These are phyloP conservation scores for Zosterops japonicus DNA, from an alignment of 2,113 vertebrate species.

Conservation along the genomic window DNA sequence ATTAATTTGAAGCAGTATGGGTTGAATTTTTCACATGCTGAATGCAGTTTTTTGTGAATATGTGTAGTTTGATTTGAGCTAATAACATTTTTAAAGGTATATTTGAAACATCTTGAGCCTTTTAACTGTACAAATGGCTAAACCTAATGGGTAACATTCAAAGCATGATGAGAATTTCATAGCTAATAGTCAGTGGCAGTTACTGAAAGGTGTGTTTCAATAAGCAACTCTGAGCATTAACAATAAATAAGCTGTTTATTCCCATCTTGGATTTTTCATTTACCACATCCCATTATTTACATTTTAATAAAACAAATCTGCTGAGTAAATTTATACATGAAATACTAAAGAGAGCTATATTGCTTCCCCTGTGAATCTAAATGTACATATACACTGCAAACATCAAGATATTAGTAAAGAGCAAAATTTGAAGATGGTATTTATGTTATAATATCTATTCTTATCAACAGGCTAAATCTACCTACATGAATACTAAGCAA, in stretches of 20 bases:
- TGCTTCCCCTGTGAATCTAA: constrained; percentile 26
- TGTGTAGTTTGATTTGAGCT: background rate
- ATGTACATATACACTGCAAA: background rate
- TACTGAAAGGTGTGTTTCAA: constrained; percentile 34
- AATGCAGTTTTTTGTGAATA: constrained; percentile 57
- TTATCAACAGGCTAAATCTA: constrained; percentile 39
- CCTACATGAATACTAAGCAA: constrained; percentile 49
- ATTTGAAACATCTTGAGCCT: background rate
- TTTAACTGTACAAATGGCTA: constrained; percentile 31
- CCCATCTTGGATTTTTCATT: constrained; percentile 48
- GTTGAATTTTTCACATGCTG: constrained; percentile 46
- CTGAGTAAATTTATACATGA: constrained; percentile 50
- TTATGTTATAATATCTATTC: constrained; percentile 31
- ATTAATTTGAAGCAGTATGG: constrained; percentile 73
- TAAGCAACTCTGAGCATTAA: constrained; percentile 23
- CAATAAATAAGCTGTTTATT: constrained; percentile 54
- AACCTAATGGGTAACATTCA: constrained; percentile 33
- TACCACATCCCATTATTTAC: constrained; percentile 50
- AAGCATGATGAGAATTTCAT: constrained; percentile 30
- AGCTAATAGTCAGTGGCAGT: constrained; percentile 45
- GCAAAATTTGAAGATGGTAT: constrained; percentile 47
- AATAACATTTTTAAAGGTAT: constrained; percentile 34
- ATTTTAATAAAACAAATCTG: constrained; percentile 64
- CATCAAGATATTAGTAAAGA: constrained; percentile 39
- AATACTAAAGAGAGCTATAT: constrained; percentile 41